phyloP scores from a whole-genome alignment of 1,140 invertebrate genomes.

The Trissolcus basalis region DNA sequence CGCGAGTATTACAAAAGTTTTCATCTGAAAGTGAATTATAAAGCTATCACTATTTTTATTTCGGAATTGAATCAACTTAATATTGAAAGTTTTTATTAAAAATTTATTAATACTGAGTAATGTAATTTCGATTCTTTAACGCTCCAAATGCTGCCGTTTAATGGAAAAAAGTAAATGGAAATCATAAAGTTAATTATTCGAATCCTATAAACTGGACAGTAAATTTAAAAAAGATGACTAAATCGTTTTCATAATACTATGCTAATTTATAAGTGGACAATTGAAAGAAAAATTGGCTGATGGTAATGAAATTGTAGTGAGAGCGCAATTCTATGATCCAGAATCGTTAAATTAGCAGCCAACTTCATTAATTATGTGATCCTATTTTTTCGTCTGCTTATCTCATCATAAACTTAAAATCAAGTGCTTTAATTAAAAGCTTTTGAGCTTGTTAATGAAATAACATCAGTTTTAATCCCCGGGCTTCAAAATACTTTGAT shows the following conservation, averaged over 20 bases:
- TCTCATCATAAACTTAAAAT: slow-evolving; percentile 14
- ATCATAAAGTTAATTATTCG: slow-evolving; percentile 34
- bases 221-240: slow-evolving; percentile 6
- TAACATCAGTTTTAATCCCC: neutral
- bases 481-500: too few relatives aligned
- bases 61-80: too few relatives aligned
- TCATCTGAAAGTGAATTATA: too few relatives aligned
- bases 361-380: slow-evolving; percentile 14
- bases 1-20: too few relatives aligned
- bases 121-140: too few relatives aligned
- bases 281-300: slow-evolving; percentile 6
- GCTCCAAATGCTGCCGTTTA: too few relatives aligned
- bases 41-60: too few relatives aligned
- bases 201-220: slow-evolving; percentile 13
- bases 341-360: slow-evolving; percentile 16
- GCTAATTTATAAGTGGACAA: slow-evolving; percentile 27
- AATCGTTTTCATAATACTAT: slow-evolving; percentile 9
- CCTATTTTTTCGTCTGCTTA: slow-evolving; percentile 12
- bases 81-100: too few relatives aligned
- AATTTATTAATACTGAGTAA: too few relatives aligned
- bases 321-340: slow-evolving; percentile 13
- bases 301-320: slow-evolving; percentile 28
- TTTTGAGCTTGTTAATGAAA: neutral
- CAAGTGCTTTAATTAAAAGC: slow-evolving; percentile 15
- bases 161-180: slow-evolving; percentile 13